A percentile compares a stretch with the other conserved stretches of the same genome.
These are phyloP conservation scores for Dendropsophus ebraccatus DNA, from an alignment of 2,113 vertebrate genomes.

Conservation along the genomic window DNA sequence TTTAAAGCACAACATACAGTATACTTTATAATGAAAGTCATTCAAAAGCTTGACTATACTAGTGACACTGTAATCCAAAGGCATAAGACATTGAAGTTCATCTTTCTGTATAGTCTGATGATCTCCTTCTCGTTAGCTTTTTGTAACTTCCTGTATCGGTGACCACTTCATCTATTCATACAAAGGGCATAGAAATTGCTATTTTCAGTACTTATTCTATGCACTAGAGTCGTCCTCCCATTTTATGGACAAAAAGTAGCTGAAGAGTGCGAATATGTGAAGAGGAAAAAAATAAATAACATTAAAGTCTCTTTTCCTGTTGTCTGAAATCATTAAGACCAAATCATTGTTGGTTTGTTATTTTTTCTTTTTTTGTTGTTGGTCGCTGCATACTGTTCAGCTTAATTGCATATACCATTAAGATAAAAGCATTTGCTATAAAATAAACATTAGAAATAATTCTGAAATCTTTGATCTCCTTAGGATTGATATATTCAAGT, in stretches of 20 bases:
- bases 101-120: too few relatives aligned
- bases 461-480: slow-evolving; percentile 17
- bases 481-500: slow-evolving; percentile 99
- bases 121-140: too few relatives aligned
- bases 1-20: too few relatives aligned
- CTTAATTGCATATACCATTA: not conserved
- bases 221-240: not conserved
- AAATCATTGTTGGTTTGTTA: too few relatives aligned
- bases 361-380: not conserved
- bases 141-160: too few relatives aligned
- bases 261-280: not conserved
- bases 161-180: too few relatives aligned
- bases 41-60: too few relatives aligned
- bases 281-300: not conserved
- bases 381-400: not conserved
- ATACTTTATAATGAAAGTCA: too few relatives aligned
- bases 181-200: too few relatives aligned
- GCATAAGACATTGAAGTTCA: too few relatives aligned
- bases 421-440: not conserved
- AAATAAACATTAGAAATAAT: not conserved
- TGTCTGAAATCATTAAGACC: not conserved
- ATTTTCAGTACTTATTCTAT: not conserved
- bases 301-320: not conserved
- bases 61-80: too few relatives aligned
- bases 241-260: not conserved